These are phyloP conservation scores for Sceloporus undulatus DNA, from an alignment of 2,113 vertebrate species.

Conservation along the genomic window DNA sequence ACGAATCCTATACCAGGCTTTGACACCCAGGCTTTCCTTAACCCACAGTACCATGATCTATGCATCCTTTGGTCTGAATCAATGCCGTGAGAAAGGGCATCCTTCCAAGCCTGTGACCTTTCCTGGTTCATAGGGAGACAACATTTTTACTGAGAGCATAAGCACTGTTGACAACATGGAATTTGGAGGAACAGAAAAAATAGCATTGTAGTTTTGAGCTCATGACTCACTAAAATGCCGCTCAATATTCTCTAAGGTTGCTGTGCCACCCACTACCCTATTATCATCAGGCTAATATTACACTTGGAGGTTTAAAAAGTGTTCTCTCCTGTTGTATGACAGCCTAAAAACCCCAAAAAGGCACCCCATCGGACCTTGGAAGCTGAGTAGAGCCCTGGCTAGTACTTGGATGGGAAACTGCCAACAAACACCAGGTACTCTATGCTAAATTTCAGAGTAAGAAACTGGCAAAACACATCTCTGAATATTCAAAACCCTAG, in stretches of 20 bases:
- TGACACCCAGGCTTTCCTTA: not conserved
- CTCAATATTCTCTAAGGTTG: not conserved
- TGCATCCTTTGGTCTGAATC: not conserved
- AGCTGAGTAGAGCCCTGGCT: no score
- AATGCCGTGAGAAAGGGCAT: not conserved
- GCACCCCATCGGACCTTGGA: no score
- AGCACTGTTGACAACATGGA: not conserved
- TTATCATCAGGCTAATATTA: not conserved
- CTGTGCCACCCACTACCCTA: not conserved
- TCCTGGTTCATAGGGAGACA: not conserved
- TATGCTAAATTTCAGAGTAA: no score
- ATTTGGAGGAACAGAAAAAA: not conserved
- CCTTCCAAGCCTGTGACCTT: constrained; percentile 17
- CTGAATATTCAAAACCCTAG: no score
- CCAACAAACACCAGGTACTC: no score
- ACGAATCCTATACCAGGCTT: not conserved
- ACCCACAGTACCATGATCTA: not conserved
- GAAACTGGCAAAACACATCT: no score
- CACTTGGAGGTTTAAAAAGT: not conserved
- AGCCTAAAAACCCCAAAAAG: no score
- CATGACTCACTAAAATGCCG: constrained; percentile 11
- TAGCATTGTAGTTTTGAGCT: not conserved
- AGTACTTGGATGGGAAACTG: no score
- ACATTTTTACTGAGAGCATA: constrained; percentile 2
- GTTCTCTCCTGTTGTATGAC: no score